Evolutionary conservation across 2,888 invertebrate genomes (phyloP), one percentile per base, ranked within the genome.

Genomic region (Fragum whitleyi): DNA sequence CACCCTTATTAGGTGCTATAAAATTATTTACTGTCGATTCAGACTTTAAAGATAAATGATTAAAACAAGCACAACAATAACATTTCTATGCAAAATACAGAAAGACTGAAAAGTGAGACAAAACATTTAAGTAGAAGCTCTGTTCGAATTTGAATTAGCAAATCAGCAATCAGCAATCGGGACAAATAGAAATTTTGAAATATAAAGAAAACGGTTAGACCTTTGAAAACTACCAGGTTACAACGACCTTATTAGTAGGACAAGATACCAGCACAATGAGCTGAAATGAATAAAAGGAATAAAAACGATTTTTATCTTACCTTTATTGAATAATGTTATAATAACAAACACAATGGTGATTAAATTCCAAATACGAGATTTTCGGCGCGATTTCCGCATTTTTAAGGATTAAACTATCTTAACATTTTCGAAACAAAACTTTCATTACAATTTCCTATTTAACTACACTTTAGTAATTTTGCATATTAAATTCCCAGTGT

Each of bases 291-390:
- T 28, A 29, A 62, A 21, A 39, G 3, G 57, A 57, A 57, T 57
- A 3, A 61, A 61, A 32, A 29, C 29, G 65, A 65, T 65, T 39
- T n/a, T 39, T 65, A 65, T 65, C 65, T 65, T 65, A 65, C 65
- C 65, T 65, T 36, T 42, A 23, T 65, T 65, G 65, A 42, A 65
- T 2, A 65, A 23, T 39, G 39, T 65, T 42, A 65, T 42, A 42
- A 65, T 19, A 16, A 36, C 42, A 65, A 65, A 65, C 42, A 65
- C 36, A 21, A 42, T 36, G 42, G 39, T 14, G 65, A 42, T 65
- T 65, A 65, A 65, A 65, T 65, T 65, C 65, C 65, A 65, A 65
- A 65, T 65, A 21, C 42, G 65, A 42, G 42, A 65, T 65, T 65
- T 65, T 42, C 65, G 14, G 39, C 42, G 39, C 42, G 42, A 21